Base-by-base conservation (phyloP, 1,140 invertebrate species). In the Penaeus chinensis region DNA sequence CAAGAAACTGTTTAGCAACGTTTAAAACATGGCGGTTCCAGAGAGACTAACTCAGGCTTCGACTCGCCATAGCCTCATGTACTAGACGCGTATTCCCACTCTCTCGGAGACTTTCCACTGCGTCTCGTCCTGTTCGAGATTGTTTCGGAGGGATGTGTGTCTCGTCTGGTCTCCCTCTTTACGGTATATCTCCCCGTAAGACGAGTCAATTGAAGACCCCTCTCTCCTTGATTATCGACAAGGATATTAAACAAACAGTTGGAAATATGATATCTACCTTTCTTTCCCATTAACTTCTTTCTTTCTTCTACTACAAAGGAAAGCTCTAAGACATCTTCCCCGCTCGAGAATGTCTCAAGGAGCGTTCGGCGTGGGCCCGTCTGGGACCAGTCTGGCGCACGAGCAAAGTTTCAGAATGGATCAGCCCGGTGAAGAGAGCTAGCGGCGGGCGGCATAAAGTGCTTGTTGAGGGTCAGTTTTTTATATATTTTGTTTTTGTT, bases 11-110 rank as follows among this genome's bases (percentile, higher is more conserved):
- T 76, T 60, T 84, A 71, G 82, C 82, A 71, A 76, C 82, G 82
- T 84, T 76, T 84, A 54, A 84, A 84, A 84, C 82, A 76, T 84
- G 82, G 69, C 69, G 82, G 82, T 84, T 84, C 69, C 82, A 84
- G 82, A 60, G 82, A 76, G 69, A 84, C 82, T 84, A 84, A 82
- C 82, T 60, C 69, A 76, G 69, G 27, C 8, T 84, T 84, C 27
- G 69, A 69, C 69, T 76, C 47, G 62, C 62, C 69, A 76, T 76
- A 84, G 69, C 82, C 47, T 84, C 82, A 84, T 84, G 82, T 84
- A 84, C 65, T 76, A 74, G 60, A 24, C 7, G 18, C 24, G 69
- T 20, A 71, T 84, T 16, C 63, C 82, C 69, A 60, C 69, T n/a
- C 69, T 54, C 69, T 16, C 3, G 13, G 47, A 76, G n/a, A 22